Evolutionary conservation across 2,113 vertebrate genomes (phyloP).

Genomic region (Pterophyllum scalare): DNA sequence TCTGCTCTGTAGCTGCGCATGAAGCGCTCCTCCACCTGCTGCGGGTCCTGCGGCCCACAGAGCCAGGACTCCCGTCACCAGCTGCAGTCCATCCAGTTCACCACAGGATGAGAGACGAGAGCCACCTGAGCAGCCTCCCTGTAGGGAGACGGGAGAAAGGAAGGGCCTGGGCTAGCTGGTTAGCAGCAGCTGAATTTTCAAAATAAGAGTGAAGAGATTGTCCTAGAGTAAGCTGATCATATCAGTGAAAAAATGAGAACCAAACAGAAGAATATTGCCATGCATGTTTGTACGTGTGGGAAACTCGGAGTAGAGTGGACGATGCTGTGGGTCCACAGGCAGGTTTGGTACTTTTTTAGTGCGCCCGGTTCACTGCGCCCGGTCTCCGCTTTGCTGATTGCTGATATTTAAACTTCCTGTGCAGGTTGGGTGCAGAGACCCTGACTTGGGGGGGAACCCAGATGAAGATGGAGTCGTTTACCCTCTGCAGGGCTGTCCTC

Average conservation of each 20-base stretch:
- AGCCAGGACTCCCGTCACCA: neutral
- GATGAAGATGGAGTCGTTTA: constrained; percentile 41
- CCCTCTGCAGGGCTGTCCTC: constrained; percentile 72
- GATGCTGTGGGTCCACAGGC: neutral
- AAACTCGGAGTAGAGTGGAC: neutral
- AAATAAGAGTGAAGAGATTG: neutral
- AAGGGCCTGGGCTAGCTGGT: neutral
- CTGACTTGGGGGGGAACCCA: constrained; percentile 57
- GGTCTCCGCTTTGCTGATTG: neutral
- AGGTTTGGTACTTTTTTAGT: neutral
- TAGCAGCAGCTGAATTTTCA: neutral
- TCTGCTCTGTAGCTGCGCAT: neutral
- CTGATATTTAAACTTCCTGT: neutral
- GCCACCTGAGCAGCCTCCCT: neutral
- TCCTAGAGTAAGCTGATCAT: neutral
- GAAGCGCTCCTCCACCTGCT: too few relatives aligned
- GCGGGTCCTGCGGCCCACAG: neutral
- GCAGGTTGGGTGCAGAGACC: constrained; percentile 31
- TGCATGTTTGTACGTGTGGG: neutral
- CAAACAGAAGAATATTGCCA: neutral
- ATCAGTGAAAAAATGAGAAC: neutral
- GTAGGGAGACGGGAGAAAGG: neutral
- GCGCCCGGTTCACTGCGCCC: neutral
- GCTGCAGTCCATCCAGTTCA: accelerated
- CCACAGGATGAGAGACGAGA: accelerated